A percentile compares a stretch with the other conserved stretches of the same genome.
These are phyloP conservation scores for Brachyptera putata DNA, from an alignment of 2,888 invertebrate species.

Conservation along the genomic window DNA sequence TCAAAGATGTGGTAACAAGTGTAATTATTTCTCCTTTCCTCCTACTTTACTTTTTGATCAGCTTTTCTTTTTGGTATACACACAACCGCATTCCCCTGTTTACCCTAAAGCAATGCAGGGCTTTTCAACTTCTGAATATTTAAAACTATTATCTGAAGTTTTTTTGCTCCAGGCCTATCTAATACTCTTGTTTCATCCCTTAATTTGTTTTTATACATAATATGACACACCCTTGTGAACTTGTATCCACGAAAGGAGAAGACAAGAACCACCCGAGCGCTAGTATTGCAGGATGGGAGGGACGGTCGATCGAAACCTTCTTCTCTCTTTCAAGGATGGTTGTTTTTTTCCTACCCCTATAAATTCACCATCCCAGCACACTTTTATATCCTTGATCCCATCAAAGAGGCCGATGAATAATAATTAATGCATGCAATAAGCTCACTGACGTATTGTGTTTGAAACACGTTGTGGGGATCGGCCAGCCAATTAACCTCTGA, in stretches of 20 bases:
- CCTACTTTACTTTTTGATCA: conserved; percentile 1
- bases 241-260: no score
- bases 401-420: conserved; percentile 26
- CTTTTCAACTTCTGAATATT: conserved; percentile 22
- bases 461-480: background rate
- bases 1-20: conserved; percentile 1
- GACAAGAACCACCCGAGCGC: no score
- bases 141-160: conserved; percentile 27
- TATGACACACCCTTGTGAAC: conserved; percentile 13
- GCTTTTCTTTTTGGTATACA: conserved; percentile 1
- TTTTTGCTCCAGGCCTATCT: background rate
- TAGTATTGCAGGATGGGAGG: no score
- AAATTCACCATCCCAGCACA: background rate
- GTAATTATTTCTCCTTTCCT: conserved; percentile 9
- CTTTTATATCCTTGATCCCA: conserved; percentile 14
- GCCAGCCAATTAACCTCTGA: conserved; percentile 22
- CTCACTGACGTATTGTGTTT: conserved; percentile 1
- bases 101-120: background rate
- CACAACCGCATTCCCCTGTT: background rate
- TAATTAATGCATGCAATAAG: conserved; percentile 25
- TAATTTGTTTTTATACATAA: conserved; percentile 27
- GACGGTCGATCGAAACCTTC: no score
- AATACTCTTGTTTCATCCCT: conserved; percentile 3
- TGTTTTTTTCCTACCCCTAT: background rate
- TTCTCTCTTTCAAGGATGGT: background rate